Evolutionary conservation across 2,113 vertebrate genomes (phyloP), one percentile per base, ranked within the genome.

Genomic region (Columba livia): DNA sequence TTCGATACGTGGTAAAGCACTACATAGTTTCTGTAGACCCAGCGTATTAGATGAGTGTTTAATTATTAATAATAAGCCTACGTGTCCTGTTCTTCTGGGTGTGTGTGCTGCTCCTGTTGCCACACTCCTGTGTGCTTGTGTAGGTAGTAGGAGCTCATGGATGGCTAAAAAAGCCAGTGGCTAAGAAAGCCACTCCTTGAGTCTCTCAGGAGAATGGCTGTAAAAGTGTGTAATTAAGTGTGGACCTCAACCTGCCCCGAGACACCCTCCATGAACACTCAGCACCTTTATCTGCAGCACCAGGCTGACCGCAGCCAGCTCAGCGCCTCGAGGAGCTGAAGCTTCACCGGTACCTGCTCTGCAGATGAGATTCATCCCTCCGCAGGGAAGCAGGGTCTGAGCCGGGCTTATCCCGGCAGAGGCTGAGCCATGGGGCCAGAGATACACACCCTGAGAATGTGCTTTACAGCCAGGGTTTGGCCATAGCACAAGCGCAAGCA

Each of bases 381-480:
- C 1, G 0, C 0, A 1, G 14, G 13, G 19, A 13, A 80, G 77
- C 12, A 60, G 47, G 44, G 53, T 62, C 34, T 69, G 54, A 81
- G 70, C 48, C 26, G 24, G 38, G 64, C 29, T 88, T 10, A 29
- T 61, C 64, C 29, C 2, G 6, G 53, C 65, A 81, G 47, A 34
- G 25, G 16, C 56, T 61, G 78, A 65, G 11, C 48, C 14, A 2
- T 2, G 4, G 28, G 11, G 18, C 28, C 23, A 4, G 17, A 36
- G 69, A 15, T 31, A 25, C 1, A 9, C 4, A 3, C 54, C 15
- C 42, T 38, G 11, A 75, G 26, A 77, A 56, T 62, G 85, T 56
- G n/a, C 25, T 70, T 77, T 88, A 44, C 36, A 71, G 36, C 40
- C 48, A 15, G 14, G 15, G 9, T 91, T 73, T 78, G 29, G 11